phyloP scores from a whole-genome alignment of 2,797 vertebrate species.

The Mionectes olivaceus region DNA sequence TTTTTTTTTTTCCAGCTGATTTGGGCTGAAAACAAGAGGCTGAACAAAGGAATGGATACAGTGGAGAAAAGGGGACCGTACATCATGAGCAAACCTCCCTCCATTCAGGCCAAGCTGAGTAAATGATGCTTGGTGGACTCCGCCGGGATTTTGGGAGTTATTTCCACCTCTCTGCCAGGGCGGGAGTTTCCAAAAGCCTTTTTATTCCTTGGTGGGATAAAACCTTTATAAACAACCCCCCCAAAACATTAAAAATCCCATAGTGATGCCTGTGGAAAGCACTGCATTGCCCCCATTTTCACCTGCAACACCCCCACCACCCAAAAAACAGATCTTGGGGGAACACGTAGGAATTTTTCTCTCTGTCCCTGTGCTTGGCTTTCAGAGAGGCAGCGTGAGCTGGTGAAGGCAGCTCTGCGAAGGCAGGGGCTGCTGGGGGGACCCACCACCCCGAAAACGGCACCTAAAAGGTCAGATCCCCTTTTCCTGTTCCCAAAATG shows the following conservation, averaged over 20 bases:
- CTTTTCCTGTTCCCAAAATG: background rate
- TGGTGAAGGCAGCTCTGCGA: conserved; percentile 88
- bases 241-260: background rate
- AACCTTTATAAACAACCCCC: background rate
- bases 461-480: conserved; percentile 83
- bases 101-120: conserved; percentile 92
- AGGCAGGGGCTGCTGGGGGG: conserved; percentile 88
- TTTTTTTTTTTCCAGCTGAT: background rate
- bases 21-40: conserved; percentile 21
- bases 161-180: background rate
- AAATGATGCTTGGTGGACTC: conserved; percentile 61
- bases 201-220: background rate
- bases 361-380: conserved; percentile 30
- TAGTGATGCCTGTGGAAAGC: background rate
- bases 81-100: conserved; percentile 87
- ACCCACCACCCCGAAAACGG: conserved; percentile 73
- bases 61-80: conserved; percentile 92
- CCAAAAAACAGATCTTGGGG: background rate
- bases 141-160: rapidly evolving
- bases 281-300: background rate
- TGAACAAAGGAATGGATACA: background rate
- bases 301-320: background rate
- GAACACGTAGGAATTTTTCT: background rate
- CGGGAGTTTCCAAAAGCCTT: background rate
- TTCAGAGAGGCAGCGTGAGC: conserved; percentile 90